phyloP scores from a whole-genome alignment of 2,797 vertebrate species.

The Florisuga fusca region DNA sequence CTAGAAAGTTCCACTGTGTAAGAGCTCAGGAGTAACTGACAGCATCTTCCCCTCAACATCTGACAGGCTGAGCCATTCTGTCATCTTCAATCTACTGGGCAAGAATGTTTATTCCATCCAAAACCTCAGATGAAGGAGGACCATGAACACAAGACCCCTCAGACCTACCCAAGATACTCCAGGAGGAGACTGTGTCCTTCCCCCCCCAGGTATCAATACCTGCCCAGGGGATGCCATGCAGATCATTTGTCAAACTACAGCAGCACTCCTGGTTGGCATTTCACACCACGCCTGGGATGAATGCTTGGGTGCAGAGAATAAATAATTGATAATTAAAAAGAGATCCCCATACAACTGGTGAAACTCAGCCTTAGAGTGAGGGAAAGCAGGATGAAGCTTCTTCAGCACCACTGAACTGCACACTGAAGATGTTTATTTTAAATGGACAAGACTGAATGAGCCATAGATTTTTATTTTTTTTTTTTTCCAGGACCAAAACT shows the following conservation, averaged over 20 bases:
- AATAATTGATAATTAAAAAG: neutral
- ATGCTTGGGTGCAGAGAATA: neutral
- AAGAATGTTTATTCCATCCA: neutral
- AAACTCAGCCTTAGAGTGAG: neutral
- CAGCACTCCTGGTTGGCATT: neutral
- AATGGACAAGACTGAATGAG: neutral
- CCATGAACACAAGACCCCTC: neutral
- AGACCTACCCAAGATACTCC: neutral
- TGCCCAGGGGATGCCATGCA: neutral
- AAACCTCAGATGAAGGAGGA: neutral
- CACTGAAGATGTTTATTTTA: neutral
- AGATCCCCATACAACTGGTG: neutral
- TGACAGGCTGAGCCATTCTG: neutral
- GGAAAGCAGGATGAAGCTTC: neutral
- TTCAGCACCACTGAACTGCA: neutral
- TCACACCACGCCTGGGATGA: neutral
- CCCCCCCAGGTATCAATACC: neutral
- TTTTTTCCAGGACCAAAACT: neutral
- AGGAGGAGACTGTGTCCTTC: neutral
- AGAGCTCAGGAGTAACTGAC: neutral
- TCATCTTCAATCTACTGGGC: neutral
- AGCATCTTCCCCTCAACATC: neutral
- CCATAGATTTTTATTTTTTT: neutral
- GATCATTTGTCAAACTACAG: neutral
- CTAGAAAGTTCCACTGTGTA: neutral